Evolutionary conservation across 2,113 vertebrate genomes (phyloP).

Genomic region (Naja naja): DNA sequence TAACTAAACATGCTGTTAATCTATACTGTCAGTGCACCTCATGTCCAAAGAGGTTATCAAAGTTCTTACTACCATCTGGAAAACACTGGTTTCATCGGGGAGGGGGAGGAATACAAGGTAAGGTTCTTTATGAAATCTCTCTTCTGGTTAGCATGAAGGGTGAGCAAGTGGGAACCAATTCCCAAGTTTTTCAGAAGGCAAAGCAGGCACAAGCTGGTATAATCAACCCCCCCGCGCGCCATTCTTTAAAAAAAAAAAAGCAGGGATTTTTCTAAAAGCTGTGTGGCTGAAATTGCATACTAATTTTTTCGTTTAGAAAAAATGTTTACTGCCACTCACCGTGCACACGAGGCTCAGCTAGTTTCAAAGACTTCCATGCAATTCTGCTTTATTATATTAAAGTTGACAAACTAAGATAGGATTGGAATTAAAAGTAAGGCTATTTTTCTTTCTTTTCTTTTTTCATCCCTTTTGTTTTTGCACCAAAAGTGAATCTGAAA

Average conservation of each 20-base stretch:
- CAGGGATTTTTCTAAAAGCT: neutral
- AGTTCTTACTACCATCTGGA: neutral
- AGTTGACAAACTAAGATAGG: slow-evolving; percentile 46
- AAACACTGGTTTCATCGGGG: neutral
- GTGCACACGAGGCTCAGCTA: slow-evolving; percentile 10
- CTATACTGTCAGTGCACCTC: neutral
- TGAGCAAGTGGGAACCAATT: neutral
- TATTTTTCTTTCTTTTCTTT: slow-evolving; percentile 45
- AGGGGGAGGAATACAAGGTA: neutral
- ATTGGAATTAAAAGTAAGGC: slow-evolving; percentile 65
- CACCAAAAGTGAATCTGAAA: slow-evolving; percentile 11
- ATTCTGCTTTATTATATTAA: slow-evolving; percentile 51
- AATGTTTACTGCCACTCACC: neutral
- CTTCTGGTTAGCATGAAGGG: neutral
- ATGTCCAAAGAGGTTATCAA: neutral
- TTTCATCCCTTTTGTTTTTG: slow-evolving; percentile 34
- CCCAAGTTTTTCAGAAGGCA: slow-evolving; percentile 11
- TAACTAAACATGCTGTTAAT: neutral
- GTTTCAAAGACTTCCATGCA: slow-evolving; percentile 38
- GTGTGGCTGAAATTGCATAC: neutral
- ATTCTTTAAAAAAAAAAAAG: neutral
- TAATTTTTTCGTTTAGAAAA: neutral
- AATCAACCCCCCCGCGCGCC: neutral
- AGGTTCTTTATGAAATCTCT: slow-evolving; percentile 7
- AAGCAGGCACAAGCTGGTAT: slow-evolving; percentile 22